Percentiles rank a stretch among this genome's conserved stretches.
These are phyloP conservation scores for Orycteropus afer DNA, from an alignment of 2,113 vertebrate species.

Conservation along the genomic window DNA sequence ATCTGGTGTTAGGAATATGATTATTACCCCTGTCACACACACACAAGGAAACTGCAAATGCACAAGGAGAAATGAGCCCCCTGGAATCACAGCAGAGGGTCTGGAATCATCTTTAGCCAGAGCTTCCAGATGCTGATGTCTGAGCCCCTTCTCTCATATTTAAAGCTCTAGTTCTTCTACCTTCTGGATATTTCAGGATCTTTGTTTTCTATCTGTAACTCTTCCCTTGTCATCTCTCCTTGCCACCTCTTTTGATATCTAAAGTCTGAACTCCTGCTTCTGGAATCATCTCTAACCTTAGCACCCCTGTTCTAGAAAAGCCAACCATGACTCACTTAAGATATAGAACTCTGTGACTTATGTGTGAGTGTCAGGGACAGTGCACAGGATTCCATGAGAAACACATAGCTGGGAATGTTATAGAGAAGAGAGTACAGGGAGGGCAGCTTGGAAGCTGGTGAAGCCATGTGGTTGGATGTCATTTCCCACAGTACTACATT, in stretches of 20 bases:
- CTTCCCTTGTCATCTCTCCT: not conserved
- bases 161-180: not conserved
- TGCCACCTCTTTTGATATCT: not conserved
- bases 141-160: not conserved
- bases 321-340: not conserved
- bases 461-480: not conserved
- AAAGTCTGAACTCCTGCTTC: not conserved
- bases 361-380: not conserved
- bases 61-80: not conserved
- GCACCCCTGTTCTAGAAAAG: not conserved
- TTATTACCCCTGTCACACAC: not conserved
- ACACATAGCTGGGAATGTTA: not conserved
- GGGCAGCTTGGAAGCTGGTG: not conserved
- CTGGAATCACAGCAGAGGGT: not conserved
- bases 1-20: not conserved
- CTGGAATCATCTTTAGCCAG: not conserved
- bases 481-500: not conserved
- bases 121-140: not conserved
- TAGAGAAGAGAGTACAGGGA: too few relatives aligned
- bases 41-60: not conserved
- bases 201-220: not conserved
- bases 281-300: not conserved
- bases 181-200: not conserved
- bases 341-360: not conserved
- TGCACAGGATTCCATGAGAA: not conserved